Evolutionary conservation across 2,113 vertebrate genomes (phyloP).

Genomic region (Calcarius ornatus): DNA sequence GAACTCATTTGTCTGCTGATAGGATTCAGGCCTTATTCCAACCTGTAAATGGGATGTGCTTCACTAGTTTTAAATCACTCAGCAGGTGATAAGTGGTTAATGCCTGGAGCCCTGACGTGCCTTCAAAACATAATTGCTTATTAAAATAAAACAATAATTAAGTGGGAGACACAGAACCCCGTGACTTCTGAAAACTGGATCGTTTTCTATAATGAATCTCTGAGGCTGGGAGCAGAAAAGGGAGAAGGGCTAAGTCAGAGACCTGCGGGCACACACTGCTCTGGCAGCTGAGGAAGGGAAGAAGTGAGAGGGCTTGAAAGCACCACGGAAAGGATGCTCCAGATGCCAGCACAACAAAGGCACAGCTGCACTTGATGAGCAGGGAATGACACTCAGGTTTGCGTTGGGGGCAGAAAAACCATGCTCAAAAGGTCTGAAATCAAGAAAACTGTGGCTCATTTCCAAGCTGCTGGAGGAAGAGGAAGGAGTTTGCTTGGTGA

Average conservation of each 20-base stretch:
- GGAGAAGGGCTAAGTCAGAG: neutral
- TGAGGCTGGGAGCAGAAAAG: neutral
- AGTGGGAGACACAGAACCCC: neutral
- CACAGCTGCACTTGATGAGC: neutral
- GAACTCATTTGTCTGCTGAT: conserved; percentile 20
- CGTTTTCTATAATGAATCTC: neutral
- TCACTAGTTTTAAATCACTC: conserved; percentile 23
- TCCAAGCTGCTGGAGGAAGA: neutral
- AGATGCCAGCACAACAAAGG: neutral
- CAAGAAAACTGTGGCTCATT: neutral
- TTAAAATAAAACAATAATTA: conserved; percentile 65
- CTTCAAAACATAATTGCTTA: conserved; percentile 52
- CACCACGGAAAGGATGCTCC: neutral
- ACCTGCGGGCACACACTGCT: neutral
- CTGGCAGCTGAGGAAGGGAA: neutral
- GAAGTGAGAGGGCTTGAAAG: neutral
- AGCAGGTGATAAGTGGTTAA: conserved; percentile 48
- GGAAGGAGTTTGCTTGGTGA: neutral
- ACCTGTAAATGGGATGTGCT: conserved; percentile 13
- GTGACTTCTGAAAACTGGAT: conserved; percentile 23
- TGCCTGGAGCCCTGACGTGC: conserved; percentile 4
- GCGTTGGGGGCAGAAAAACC: neutral
- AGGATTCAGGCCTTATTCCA: neutral
- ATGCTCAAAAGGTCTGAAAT: neutral
- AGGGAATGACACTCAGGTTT: neutral